phyloP scores from a whole-genome alignment of 2,797 vertebrate species.

The Gadopsis marmoratus region DNA sequence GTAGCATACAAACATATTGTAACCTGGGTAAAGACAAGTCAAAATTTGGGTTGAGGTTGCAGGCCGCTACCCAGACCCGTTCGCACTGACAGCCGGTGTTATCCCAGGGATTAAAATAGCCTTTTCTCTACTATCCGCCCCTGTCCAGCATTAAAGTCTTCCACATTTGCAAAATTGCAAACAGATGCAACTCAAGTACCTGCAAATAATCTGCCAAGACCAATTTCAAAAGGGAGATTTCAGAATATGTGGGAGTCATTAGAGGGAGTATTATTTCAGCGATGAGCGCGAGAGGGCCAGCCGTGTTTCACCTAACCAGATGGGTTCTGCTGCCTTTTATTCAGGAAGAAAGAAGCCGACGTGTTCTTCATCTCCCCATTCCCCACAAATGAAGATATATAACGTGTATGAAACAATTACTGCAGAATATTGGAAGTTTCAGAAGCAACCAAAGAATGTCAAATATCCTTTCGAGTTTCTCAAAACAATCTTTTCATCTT shows the following conservation, averaged over 20 bases:
- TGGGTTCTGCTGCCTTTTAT: slow-evolving; percentile 99
- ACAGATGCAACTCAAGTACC: slow-evolving; percentile 99
- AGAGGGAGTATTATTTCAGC: slow-evolving; percentile 99
- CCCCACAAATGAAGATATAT: slow-evolving; percentile 94
- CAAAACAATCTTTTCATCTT: slow-evolving; percentile 86
- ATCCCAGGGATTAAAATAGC: slow-evolving; percentile 96
- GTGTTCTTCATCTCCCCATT: slow-evolving; percentile 87
- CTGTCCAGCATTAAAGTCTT: slow-evolving; percentile 95
- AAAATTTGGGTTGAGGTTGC: slow-evolving; percentile 41
- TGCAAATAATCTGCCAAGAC: slow-evolving; percentile 99
- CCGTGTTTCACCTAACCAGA: slow-evolving; percentile 98
- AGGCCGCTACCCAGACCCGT: slow-evolving; percentile 59
- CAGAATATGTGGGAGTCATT: slow-evolving; percentile 99
- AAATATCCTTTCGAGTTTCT: slow-evolving; percentile 92
- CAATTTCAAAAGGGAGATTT: slow-evolving; percentile 99
- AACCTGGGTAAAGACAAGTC: slow-evolving; percentile 26
- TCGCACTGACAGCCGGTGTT: slow-evolving; percentile 93
- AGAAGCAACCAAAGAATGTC: slow-evolving; percentile 97
- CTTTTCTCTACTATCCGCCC: slow-evolving; percentile 78
- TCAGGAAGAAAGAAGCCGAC: slow-evolving; percentile 87
- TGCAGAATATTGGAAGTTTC: slow-evolving; percentile 95
- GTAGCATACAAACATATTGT: slow-evolving; percentile 18
- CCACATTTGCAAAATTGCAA: slow-evolving; percentile 99
- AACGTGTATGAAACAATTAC: slow-evolving; percentile 97
- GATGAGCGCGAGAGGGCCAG: slow-evolving; percentile 94